phyloP scores from a whole-genome alignment of 2,888 invertebrate genomes.

The Carabus problematicus region DNA sequence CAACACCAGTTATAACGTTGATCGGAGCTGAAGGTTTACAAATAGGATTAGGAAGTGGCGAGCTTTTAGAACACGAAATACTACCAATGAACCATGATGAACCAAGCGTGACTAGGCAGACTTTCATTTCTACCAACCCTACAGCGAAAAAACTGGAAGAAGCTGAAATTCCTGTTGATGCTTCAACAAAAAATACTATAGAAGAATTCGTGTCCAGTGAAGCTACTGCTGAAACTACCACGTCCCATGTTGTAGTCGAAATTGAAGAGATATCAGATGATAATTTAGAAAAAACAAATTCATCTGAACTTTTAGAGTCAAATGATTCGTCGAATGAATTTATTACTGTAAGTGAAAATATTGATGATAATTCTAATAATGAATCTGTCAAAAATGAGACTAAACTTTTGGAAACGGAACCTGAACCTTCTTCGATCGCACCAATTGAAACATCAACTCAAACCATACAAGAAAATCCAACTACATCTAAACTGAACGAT shows the following conservation, averaged over 20 bases:
- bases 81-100: constrained; percentile 2
- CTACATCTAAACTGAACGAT: constrained; percentile 37
- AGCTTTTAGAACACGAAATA: constrained; percentile 49
- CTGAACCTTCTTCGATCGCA: constrained; percentile 39
- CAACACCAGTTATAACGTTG: constrained; percentile 57
- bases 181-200: constrained; percentile 8
- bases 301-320: constrained; percentile 22
- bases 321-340: constrained; percentile 26
- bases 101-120: too few species aligned
- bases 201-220: constrained; percentile 1
- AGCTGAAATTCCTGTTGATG: not conserved
- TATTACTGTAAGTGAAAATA: constrained; percentile 33
- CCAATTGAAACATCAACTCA: constrained; percentile 37
- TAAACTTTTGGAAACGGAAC: constrained; percentile 34
- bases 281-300: constrained; percentile 17
- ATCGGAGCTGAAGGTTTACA: constrained; percentile 61
- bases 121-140: not conserved
- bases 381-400: constrained; percentile 9
- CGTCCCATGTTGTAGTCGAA: constrained; percentile 41
- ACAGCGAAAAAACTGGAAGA: not conserved
- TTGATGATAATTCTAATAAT: not conserved
- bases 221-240: constrained; percentile 32
- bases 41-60: constrained; percentile 55
- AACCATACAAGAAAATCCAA: constrained; percentile 39
- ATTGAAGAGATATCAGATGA: constrained; percentile 4